Percentiles rank a stretch among this genome's conserved stretches.
Evolutionary conservation across 2,113 vertebrate species (phyloP).

Genomic region (Ailuropoda melanoleuca): DNA sequence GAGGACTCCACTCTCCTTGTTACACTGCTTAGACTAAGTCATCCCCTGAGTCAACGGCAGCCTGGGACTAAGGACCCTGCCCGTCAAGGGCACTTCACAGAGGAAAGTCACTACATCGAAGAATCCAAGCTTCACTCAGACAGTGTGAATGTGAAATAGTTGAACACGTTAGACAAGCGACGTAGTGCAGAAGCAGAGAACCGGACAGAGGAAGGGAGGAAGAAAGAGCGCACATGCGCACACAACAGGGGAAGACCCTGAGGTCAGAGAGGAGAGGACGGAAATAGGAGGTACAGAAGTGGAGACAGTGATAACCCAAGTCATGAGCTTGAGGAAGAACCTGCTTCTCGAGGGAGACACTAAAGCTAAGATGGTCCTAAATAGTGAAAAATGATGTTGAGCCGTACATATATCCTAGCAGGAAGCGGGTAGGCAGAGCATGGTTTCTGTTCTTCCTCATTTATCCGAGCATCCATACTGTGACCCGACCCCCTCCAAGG

Average conservation of each 20-base stretch:
- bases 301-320: background rate
- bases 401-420: rapidly evolving
- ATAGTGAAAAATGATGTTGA: rapidly evolving
- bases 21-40: too few species aligned
- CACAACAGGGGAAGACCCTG: rapidly evolving
- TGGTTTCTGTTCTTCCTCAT: background rate
- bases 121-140: too few species aligned
- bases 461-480: too few species aligned
- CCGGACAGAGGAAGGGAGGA: background rate
- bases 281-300: background rate
- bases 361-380: too few species aligned
- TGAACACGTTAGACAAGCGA: background rate
- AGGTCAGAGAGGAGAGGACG: background rate
- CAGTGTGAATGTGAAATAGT: background rate
- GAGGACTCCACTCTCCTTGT: background rate
- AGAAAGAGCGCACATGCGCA: rapidly evolving
- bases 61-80: background rate
- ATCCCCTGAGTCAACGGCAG: background rate
- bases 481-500: too few species aligned
- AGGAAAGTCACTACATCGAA: rapidly evolving
- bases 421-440: rapidly evolving
- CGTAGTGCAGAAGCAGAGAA: background rate
- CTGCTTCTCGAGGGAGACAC: background rate
- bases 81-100: rapidly evolving
- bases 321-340: background rate